Base-by-base conservation (phyloP, 2,888 invertebrate species). In the Elegia similella region DNA sequence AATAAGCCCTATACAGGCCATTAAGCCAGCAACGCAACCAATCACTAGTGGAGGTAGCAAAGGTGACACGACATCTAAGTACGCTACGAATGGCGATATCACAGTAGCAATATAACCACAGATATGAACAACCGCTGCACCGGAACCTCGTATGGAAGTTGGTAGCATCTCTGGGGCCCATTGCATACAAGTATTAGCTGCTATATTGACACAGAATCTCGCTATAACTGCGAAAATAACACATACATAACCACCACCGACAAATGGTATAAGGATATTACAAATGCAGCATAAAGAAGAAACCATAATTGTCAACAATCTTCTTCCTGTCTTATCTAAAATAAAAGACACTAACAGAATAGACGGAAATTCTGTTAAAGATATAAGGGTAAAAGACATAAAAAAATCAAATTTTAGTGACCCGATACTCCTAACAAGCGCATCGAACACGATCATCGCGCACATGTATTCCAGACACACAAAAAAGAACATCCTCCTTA, bases 161-260 rank as follows among this genome's bases (percentile, higher is more conserved):
- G 88, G 87, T n/a, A 88, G 61, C 50, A 85, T 62, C 61, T 88
- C 87, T 2, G 86, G 81, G 10, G 76, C 69, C 88, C 87, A 87
- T 53, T 86, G 87, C 60, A 81, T 68, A 1, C 68, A 63, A 7
- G 76, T 70, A 56, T 80, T 83, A 17, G 63, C 68, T 1, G 77
- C 67, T 72, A 87, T 86, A 52, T 87, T 87, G 0, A 84, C 68
- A 5, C 66, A 61, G 68, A 87, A 86, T 30, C 87, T 76, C 5
- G 85, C 79, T n/a, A 78, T 59, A 1, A 85, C 69, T n/a, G 85
- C 82, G 59, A 82, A 85, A 7, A 80, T 13, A 0, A 87, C 82
- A 0, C 86, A 80, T 0, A 74, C 66, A 32, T 82, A 52, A 1
- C 86, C 86, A 34, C 64, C 69, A 1, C 71, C 69, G 0, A 80